These are phyloP conservation scores for Diplodus sargus DNA, from an alignment of 2,797 vertebrate genomes.

Conservation along the genomic window DNA sequence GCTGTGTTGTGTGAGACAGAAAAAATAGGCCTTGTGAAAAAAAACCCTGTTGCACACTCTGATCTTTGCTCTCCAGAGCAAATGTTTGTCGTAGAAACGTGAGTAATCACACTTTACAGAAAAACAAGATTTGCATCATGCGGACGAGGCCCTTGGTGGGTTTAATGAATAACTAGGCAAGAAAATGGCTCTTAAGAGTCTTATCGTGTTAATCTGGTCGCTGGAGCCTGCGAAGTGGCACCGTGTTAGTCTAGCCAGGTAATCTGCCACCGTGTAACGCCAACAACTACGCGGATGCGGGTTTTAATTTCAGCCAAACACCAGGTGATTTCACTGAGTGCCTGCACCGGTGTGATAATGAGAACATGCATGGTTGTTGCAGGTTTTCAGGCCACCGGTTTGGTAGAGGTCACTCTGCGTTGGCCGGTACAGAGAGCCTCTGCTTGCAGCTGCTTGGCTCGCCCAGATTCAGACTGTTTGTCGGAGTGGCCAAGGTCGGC, in stretches of 20 bases:
- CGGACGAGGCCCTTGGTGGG: constrained; percentile 4
- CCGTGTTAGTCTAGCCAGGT: constrained; percentile 43
- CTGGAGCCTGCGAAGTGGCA: constrained; percentile 26
- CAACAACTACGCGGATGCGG: constrained; percentile 32
- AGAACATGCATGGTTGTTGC: constrained; percentile 19
- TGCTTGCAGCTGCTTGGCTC: constrained; percentile 44
- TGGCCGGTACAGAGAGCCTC: constrained; percentile 27
- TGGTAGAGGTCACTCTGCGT: constrained; percentile 38
- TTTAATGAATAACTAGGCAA: constrained; percentile 60
- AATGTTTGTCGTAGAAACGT: constrained; percentile 43
- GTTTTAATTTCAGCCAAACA: constrained; percentile 49
- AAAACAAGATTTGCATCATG: constrained; percentile 56
- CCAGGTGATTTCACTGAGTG: constrained; percentile 39
- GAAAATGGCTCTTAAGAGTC: constrained; percentile 36
- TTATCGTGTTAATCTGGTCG: constrained; percentile 52
- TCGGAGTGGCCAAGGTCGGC: constrained; percentile 50
- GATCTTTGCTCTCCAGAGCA: constrained; percentile 54
- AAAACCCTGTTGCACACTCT: constrained; percentile 49
- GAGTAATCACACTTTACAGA: constrained; percentile 29
- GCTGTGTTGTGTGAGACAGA: constrained; percentile 4
- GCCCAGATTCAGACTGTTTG: constrained; percentile 34
- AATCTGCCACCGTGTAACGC: constrained; percentile 43
- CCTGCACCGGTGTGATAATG: constrained; percentile 16
- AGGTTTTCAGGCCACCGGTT: constrained; percentile 31
- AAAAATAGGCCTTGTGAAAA: constrained; percentile 48